Conservation (phyloP, 2,113 vertebrate species). For the Otolemur garnettii region DNA sequence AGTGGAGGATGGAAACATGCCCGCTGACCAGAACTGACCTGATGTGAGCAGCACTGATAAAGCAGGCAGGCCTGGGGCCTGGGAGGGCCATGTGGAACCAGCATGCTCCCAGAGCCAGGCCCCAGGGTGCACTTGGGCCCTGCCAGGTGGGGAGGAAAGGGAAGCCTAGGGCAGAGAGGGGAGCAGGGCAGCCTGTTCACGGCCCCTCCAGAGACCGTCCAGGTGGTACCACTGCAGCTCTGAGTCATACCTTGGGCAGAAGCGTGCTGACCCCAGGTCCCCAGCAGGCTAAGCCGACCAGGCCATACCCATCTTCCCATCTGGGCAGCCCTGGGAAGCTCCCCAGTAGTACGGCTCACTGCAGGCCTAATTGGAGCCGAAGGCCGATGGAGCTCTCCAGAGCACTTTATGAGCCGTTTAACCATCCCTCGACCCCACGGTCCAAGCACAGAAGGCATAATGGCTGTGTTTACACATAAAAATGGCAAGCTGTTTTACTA, state of each 20-base stretch:
- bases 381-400: constrained; percentile 26
- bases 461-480: constrained; percentile 73
- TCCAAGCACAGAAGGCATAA: constrained; percentile 56
- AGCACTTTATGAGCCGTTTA: constrained; percentile 58
- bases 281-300: rapidly evolving
- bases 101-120: not conserved
- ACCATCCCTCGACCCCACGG: not conserved
- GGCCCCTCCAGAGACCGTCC: not conserved
- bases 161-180: not conserved
- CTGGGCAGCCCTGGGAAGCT: not conserved
- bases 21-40: not conserved
- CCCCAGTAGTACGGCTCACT: rapidly evolving
- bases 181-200: not conserved
- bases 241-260: not conserved
- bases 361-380: constrained; percentile 15
- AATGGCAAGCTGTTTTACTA: constrained; percentile 66
- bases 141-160: not conserved
- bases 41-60: rapidly evolving
- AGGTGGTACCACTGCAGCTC: rapidly evolving
- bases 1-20: rapidly evolving
- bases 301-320: not conserved
- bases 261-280: not conserved
- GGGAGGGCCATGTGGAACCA: not conserved
- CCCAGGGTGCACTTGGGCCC: not conserved
- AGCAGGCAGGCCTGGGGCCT: not conserved